These are phyloP conservation scores for Oncorhynchus gorbuscha DNA, from an alignment of 2,113 vertebrate genomes.

Conservation along the genomic window DNA sequence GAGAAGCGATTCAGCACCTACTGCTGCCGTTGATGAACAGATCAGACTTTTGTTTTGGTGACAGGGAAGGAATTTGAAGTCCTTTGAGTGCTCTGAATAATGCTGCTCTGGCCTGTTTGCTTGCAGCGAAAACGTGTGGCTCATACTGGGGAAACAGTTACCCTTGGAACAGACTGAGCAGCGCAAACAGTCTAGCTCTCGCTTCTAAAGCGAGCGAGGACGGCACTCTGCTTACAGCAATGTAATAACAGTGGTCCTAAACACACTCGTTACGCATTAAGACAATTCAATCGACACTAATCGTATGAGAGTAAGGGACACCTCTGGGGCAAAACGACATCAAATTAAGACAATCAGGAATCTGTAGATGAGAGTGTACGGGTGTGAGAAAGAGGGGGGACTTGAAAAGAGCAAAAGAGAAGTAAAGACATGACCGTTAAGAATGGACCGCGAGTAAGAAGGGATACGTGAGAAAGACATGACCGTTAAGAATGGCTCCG, in stretches of 20 bases:
- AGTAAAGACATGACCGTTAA: too few species aligned
- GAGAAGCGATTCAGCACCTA: slow-evolving; percentile 75
- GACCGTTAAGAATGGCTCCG: too few species aligned
- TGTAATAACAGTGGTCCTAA: slow-evolving; percentile 38
- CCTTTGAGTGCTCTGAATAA: slow-evolving; percentile 71
- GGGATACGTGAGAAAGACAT: not conserved
- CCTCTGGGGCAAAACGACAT: not conserved
- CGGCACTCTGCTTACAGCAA: slow-evolving; percentile 36
- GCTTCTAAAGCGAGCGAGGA: too few species aligned
- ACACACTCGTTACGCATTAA: not conserved
- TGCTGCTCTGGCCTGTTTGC: slow-evolving; percentile 76
- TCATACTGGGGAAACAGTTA: too few species aligned
- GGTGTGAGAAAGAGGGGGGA: not conserved
- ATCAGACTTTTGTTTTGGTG: slow-evolving; percentile 78
- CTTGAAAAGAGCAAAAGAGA: not conserved
- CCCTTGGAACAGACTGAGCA: too few species aligned
- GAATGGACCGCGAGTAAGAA: not conserved
- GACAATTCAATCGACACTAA: not conserved
- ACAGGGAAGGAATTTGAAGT: slow-evolving; percentile 69
- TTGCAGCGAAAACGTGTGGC: too few species aligned
- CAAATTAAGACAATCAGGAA: not conserved
- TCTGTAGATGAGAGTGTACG: too few species aligned
- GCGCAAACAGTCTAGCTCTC: too few species aligned
- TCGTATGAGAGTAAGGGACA: not conserved
- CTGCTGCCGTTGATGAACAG: slow-evolving; percentile 71